Conservation (phyloP, 92 coral and sea anemone genomes). For the Meandrina meandrites region DNA sequence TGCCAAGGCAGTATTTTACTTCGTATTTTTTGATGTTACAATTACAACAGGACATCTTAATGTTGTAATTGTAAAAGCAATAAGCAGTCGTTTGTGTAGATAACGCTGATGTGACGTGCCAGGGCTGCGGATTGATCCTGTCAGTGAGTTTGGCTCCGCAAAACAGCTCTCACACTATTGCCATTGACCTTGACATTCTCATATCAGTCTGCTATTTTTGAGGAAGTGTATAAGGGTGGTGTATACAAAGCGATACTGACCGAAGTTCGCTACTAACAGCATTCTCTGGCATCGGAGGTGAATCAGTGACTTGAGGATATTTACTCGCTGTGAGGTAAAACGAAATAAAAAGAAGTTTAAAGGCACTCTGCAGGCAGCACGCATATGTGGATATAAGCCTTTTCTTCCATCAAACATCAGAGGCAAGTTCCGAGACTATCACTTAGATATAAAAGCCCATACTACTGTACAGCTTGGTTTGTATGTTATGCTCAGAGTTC, state of each 20-base stretch:
- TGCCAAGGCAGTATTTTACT: too few relatives aligned
- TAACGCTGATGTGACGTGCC: not conserved
- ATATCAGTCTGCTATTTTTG: conserved; percentile 90
- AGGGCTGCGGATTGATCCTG: not conserved
- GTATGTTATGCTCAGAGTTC: too few relatives aligned
- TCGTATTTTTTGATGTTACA: too few relatives aligned
- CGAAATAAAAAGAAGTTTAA: not conserved
- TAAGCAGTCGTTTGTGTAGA: not conserved
- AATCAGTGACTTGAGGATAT: conserved; percentile 75
- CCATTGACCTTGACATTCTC: not conserved
- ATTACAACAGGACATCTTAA: too few relatives aligned
- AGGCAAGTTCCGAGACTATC: not conserved
- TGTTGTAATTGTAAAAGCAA: too few relatives aligned
- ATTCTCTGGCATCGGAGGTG: conserved; percentile 94
- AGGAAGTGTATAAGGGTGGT: conserved; percentile 88
- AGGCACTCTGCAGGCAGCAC: not conserved
- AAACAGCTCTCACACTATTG: not conserved
- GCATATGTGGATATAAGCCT: too few relatives aligned
- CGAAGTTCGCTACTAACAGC: conserved; percentile 92
- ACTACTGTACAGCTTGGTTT: too few relatives aligned
- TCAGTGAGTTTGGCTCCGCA: not conserved
- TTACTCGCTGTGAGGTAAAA: conserved; percentile 75
- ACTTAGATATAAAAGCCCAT: not conserved
- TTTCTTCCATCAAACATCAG: too few relatives aligned
- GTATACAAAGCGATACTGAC: conserved; percentile 95